A percentile compares a stretch with the other conserved stretches of the same genome.
Conservation (phyloP, 2,797 vertebrate genomes). For the Platyrinchus mystaceus region DNA sequence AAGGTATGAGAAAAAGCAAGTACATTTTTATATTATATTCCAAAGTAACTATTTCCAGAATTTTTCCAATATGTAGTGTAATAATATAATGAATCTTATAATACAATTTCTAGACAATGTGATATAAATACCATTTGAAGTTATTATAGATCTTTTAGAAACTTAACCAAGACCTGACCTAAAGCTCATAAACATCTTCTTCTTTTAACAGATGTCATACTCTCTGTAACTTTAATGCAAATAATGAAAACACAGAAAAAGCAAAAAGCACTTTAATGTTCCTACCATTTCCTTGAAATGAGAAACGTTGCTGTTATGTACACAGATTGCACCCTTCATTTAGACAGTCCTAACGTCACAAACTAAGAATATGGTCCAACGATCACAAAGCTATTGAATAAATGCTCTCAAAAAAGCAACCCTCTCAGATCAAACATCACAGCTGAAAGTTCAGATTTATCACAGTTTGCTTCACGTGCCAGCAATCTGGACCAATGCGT, state of each 20-base stretch:
- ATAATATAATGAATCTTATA: rapidly evolving
- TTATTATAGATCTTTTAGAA: background rate
- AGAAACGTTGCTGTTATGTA: background rate
- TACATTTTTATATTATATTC: background rate
- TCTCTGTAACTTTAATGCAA: background rate
- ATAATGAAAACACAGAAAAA: background rate
- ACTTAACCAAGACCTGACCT: background rate
- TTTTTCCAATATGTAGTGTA: background rate
- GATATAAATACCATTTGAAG: background rate
- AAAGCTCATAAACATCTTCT: background rate
- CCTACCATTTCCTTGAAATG: background rate
- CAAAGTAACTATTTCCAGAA: background rate
- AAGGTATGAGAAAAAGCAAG: background rate
- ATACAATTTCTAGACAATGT: background rate
- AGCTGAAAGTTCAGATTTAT: background rate
- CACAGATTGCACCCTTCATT: background rate
- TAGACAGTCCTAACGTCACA: background rate
- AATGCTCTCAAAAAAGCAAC: background rate
- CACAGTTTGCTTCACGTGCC: background rate
- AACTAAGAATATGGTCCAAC: background rate
- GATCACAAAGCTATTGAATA: background rate
- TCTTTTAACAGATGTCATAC: background rate
- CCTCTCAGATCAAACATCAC: background rate
- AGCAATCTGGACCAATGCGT: background rate
- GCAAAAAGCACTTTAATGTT: background rate